Base-by-base conservation (phyloP, 1,140 invertebrate genomes). In the Bombus difficillimus region DNA sequence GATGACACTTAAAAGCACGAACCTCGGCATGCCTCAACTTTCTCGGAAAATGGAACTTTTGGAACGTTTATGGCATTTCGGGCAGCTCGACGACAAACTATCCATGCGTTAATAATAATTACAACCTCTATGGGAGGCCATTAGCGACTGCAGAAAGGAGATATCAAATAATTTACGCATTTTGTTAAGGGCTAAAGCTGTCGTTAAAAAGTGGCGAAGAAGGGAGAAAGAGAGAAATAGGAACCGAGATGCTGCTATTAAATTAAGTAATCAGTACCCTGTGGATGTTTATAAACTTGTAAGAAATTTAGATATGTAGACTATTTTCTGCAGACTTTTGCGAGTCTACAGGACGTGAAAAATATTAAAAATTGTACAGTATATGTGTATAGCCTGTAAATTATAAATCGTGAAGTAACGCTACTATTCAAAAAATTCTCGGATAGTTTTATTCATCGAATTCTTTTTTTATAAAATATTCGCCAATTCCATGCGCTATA, bases 81-180 rank as follows among this genome's bases (percentile, higher is more conserved):
- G 81, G 62, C 39, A 68, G 73, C 43, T 34, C 66, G 74, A 43
- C 85, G 74, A 86, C 64, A 76, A 78, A 83, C 80, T 82, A 68
- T 76, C 74, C 74, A 47, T 12, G 68, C 85, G 76, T 78, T 86
- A 83, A 86, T 78, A 83, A 73, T 68, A 69, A 6, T 57, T 15
- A 39, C 68, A 53, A 8, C 13, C 39, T 71, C 18, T 68, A 64
- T 37, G 41, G 57, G 41, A 62, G 68, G 39, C 85, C 74, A 86
- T 86, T 86, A 86, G 74, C 9, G 68, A n/a, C 28, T 25, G 78
- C 32, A 62, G 84, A 83, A 83, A 86, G 43, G 81, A 28, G 81
- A 62, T 68, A n/a, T 78, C 74, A 37, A 86, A 86, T 86, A 86
- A 83, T 86, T 86, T 78, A 86, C 59, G 81, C 81, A 53, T 47